Evolutionary conservation across 2,113 vertebrate species (phyloP).

Genomic region (Tetraodon nigroviridis): DNA sequence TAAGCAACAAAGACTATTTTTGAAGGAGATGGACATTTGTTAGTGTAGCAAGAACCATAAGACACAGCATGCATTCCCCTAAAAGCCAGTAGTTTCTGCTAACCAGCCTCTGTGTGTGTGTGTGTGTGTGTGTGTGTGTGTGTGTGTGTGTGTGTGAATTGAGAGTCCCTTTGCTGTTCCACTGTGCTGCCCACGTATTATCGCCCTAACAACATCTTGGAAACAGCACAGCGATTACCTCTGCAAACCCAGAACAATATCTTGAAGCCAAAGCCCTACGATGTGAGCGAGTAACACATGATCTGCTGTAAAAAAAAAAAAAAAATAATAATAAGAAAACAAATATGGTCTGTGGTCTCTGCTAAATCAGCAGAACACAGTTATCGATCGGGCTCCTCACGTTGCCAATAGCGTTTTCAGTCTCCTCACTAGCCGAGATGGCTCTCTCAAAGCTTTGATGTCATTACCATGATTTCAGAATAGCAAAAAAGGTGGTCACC

Average conservation of each 20-base stretch:
- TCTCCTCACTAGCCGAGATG: constrained; percentile 37
- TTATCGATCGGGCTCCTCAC: constrained; percentile 85
- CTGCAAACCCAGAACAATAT: constrained; percentile 75
- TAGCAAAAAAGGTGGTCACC: constrained; percentile 40
- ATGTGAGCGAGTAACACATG: constrained; percentile 81
- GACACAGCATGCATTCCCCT: no score
- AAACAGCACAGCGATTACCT: constrained; percentile 77
- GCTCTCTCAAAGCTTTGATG: constrained; percentile 47
- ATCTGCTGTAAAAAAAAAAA: constrained; percentile 81
- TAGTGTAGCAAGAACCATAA: no score
- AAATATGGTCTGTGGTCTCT: constrained; percentile 85
- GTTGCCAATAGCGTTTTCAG: constrained; percentile 74
- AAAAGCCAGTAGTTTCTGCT: constrained; percentile 66
- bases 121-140: constrained; percentile 54
- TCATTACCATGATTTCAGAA: constrained; percentile 55
- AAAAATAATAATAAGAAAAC: constrained; percentile 83
- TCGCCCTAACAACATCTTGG: constrained; percentile 67
- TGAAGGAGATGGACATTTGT: no score
- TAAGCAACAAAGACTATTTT: constrained; percentile 39
- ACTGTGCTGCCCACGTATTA: constrained; percentile 37
- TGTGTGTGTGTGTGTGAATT: constrained; percentile 57
- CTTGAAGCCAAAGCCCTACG: constrained; percentile 73
- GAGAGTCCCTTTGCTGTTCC: constrained; percentile 48
- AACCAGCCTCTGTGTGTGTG: constrained; percentile 49
- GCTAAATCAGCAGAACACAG: constrained; percentile 88